phyloP scores from a whole-genome alignment of 1,140 invertebrate species.

The Drosophila rufa region DNA sequence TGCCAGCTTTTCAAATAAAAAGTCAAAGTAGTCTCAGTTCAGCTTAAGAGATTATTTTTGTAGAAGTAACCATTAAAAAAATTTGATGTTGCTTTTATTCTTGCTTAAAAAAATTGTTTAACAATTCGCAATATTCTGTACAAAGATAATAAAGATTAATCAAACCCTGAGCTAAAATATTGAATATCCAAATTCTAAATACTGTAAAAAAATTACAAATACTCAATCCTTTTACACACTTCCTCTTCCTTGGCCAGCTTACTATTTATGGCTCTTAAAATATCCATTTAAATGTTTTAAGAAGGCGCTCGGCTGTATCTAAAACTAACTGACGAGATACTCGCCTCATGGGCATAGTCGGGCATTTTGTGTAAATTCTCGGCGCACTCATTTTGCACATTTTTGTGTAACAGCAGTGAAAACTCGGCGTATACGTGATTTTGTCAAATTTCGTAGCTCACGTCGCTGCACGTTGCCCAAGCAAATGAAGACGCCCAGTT shows the following conservation, averaged over 20 bases:
- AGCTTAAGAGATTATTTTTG: neutral
- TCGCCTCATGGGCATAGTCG: slow-evolving; percentile 33
- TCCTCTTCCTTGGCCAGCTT: neutral
- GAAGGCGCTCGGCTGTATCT: neutral
- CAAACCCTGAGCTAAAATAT: too few species aligned
- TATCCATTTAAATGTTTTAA: neutral
- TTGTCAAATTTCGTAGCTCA: slow-evolving; percentile 80
- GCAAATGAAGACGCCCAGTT: slow-evolving; percentile 52
- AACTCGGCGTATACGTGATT: slow-evolving; percentile 80
- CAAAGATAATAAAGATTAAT: too few species aligned
- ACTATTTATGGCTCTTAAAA: neutral
- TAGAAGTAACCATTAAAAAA: too few species aligned
- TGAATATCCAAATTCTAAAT: too few species aligned
- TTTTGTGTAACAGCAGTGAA: slow-evolving; percentile 76
- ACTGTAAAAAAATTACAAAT: too few species aligned
- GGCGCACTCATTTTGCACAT: slow-evolving; percentile 67
- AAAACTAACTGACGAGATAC: slow-evolving; percentile 11
- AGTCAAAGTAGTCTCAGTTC: neutral
- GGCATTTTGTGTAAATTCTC: slow-evolving; percentile 71
- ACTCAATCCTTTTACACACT: too few species aligned
- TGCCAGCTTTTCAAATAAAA: neutral
- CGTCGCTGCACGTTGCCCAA: slow-evolving; percentile 50
- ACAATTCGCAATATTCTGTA: too few species aligned
- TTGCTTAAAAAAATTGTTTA: too few species aligned
- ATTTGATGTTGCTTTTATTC: too few species aligned